Percentiles rank a stretch among this genome's conserved stretches.
Conservation (phyloP, 1,140 invertebrate genomes). For the Drosophila santomea region DNA sequence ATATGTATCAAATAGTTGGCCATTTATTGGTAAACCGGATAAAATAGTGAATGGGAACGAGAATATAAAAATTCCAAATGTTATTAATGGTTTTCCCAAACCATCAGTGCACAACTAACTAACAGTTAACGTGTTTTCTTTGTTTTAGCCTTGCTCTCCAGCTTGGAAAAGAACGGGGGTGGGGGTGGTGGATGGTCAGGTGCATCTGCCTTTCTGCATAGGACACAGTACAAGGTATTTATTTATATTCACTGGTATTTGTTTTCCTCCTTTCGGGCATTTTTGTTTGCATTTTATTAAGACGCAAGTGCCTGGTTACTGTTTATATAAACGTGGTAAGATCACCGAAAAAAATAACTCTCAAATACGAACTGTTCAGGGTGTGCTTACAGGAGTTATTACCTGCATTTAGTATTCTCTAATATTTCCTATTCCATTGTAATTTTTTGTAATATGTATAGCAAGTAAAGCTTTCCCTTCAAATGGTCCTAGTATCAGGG, state of each 20-base stretch:
- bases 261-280: conserved; percentile 42
- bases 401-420: background rate
- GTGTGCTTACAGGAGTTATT: too few relatives aligned
- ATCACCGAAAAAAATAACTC: conserved; percentile 7
- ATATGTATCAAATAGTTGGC: too few relatives aligned
- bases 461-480: too few relatives aligned
- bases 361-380: background rate
- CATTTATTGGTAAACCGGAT: too few relatives aligned
- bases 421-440: too few relatives aligned
- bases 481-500: background rate
- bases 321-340: conserved; percentile 47
- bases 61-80: too few relatives aligned
- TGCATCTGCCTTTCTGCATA: conserved; percentile 34
- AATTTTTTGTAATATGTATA: too few relatives aligned
- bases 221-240: background rate
- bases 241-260: conserved; percentile 28
- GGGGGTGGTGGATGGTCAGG: background rate
- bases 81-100: too few relatives aligned
- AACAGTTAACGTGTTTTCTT: conserved; percentile 31
- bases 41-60: too few relatives aligned
- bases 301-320: conserved; percentile 40
- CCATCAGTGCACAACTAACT: background rate
- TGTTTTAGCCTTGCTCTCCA: conserved; percentile 9
- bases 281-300: conserved; percentile 64
- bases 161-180: conserved; percentile 11